Conservation (phyloP, 2,888 invertebrate species). For the Romanomermis culicivorax region DNA sequence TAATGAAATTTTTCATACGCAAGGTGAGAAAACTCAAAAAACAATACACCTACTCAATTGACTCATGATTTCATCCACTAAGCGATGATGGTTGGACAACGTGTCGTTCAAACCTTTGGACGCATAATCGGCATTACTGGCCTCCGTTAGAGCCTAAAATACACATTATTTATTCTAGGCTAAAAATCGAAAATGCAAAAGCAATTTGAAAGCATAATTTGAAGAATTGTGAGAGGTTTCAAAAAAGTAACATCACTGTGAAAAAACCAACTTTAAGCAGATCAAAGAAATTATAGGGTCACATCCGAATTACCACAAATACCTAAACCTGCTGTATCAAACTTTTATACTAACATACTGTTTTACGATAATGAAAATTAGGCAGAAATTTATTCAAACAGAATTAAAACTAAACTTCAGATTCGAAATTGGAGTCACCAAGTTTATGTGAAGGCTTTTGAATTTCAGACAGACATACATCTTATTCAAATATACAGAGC, state of each 20-base stretch:
- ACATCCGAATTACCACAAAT: too few species aligned
- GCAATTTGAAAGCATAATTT: constrained; percentile 8
- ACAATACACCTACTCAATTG: constrained; percentile 22
- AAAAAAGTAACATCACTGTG: neutral
- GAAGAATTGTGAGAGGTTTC: neutral
- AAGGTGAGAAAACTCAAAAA: too few species aligned
- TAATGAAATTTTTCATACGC: too few species aligned
- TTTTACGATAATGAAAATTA: too few species aligned
- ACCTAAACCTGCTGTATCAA: too few species aligned
- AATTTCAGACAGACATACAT: constrained; percentile 7
- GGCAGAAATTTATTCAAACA: too few species aligned
- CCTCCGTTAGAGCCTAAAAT: constrained; percentile 37
- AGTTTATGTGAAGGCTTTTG: neutral
- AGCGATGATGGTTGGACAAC: constrained; percentile 54
- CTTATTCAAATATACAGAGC: constrained; percentile 1
- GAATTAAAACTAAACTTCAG: too few species aligned
- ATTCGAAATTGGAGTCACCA: neutral
- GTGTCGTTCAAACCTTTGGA: constrained; percentile 50
- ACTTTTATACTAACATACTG: too few species aligned
- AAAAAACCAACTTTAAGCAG: neutral
- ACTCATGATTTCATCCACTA: constrained; percentile 40
- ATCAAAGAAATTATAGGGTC: too few species aligned
- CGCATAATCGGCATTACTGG: constrained; percentile 9
- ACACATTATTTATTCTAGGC: too few species aligned
- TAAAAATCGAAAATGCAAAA: too few species aligned